Conservation (phyloP, 2,113 vertebrate species). For the Percopsis transmontana region DNA sequence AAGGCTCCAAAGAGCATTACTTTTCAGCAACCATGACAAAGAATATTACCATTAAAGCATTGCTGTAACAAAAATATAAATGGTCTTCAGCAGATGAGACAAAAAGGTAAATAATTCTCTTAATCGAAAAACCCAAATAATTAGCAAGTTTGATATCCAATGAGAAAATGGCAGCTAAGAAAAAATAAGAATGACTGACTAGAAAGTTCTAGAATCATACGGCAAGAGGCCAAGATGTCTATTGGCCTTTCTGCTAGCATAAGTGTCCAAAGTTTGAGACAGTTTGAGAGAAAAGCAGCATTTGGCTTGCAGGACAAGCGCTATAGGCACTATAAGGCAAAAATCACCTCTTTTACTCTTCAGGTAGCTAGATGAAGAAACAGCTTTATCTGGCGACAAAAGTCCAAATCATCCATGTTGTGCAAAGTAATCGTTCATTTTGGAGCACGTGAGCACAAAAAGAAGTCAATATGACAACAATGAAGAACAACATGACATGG, state of each 20-base stretch:
- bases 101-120: constrained; percentile 16
- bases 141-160: constrained; percentile 21
- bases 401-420: constrained; percentile 20
- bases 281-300: constrained; percentile 18
- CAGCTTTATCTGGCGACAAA: constrained; percentile 7
- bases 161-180: too few relatives aligned
- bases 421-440: constrained; percentile 54
- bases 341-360: constrained; percentile 8
- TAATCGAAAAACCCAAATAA: not conserved
- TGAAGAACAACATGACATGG: not conserved
- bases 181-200: too few relatives aligned
- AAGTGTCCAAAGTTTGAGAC: not conserved
- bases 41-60: constrained; percentile 51
- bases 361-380: not conserved
- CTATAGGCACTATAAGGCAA: constrained; percentile 78
- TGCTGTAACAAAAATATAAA: constrained; percentile 60
- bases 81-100: constrained; percentile 34
- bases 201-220: too few relatives aligned
- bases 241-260: not conserved
- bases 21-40: constrained; percentile 50
- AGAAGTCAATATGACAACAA: constrained; percentile 4
- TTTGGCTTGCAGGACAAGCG: constrained; percentile 62
- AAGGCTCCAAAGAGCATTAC: not conserved
- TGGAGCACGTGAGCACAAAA: constrained; percentile 17
- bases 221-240: not conserved